These are phyloP conservation scores for Megalurothrips usitatus DNA, from an alignment of 2,888 invertebrate species.

Conservation along the genomic window DNA sequence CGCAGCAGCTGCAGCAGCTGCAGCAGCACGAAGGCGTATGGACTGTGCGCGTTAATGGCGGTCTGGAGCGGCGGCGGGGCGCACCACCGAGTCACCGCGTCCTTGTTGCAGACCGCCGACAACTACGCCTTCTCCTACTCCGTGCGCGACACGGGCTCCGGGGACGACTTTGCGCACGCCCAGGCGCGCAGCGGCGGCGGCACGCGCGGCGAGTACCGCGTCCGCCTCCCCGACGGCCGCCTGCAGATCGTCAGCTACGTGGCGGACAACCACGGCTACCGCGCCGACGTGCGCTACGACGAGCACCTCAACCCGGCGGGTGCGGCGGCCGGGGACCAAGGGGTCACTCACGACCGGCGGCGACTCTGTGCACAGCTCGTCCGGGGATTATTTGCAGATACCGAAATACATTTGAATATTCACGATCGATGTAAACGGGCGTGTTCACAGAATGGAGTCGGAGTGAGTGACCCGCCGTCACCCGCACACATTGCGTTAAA, in stretches of 20 bases:
- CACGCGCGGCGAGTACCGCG: slow-evolving; percentile 63
- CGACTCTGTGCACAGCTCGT: no score
- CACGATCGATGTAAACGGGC: no score
- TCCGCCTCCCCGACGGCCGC: slow-evolving; percentile 63
- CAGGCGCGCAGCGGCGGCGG: slow-evolving; percentile 59
- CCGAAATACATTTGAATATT: no score
- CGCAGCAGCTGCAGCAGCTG: neutral
- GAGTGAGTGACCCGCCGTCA: no score
- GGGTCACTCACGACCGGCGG: no score
- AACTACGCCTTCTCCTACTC: slow-evolving; percentile 63
- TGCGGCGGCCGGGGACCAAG: neutral
- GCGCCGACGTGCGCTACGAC: slow-evolving; percentile 60
- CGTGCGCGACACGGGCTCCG: slow-evolving; percentile 58
- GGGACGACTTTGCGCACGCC: slow-evolving; percentile 64
- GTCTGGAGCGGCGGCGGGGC: no score
- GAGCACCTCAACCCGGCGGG: slow-evolving; percentile 34
- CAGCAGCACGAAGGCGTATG: slow-evolving; percentile 3
- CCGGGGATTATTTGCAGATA: no score
- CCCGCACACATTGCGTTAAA: no score
- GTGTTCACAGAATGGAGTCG: no score
- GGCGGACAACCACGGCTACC: slow-evolving; percentile 63
- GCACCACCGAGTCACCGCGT: neutral
- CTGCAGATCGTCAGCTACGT: slow-evolving; percentile 63
- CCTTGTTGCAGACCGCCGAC: slow-evolving; percentile 43
- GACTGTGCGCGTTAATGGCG: no score